Evolutionary conservation across 2,888 invertebrate species (phyloP).

Genomic region (Tholera decimalis): DNA sequence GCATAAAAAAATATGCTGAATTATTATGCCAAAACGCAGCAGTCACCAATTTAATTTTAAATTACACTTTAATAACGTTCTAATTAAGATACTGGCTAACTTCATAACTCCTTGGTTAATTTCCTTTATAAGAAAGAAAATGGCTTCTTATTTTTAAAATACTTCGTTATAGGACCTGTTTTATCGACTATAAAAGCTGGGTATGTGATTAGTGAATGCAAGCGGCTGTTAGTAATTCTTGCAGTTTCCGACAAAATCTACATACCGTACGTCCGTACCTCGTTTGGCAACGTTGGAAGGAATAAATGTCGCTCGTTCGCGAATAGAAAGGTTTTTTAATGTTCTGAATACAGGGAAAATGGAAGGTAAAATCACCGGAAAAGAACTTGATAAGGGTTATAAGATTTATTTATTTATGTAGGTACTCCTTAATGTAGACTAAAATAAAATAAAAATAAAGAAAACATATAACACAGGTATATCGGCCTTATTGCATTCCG

Average conservation of each 20-base stretch:
- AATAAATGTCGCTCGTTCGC: constrained; percentile 57
- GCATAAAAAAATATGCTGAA: constrained; percentile 5
- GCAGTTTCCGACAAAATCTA: constrained; percentile 64
- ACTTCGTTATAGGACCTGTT: constrained; percentile 10
- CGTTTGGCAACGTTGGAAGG: constrained; percentile 57
- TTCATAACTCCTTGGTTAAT: constrained; percentile 12
- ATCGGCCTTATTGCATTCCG: too few relatives aligned
- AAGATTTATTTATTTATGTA: too few relatives aligned
- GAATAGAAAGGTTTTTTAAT: constrained; percentile 47
- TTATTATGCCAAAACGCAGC: background rate
- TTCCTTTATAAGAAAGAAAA: constrained; percentile 10
- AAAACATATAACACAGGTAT: too few relatives aligned
- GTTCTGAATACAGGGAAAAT: constrained; percentile 21
- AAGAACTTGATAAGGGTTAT: too few relatives aligned
- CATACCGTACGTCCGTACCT: constrained; percentile 64
- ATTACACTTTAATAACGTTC: background rate
- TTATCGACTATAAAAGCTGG: constrained; percentile 35
- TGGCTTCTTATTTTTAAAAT: constrained; percentile 20
- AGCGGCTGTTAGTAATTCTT: constrained; percentile 59
- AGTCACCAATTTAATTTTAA: background rate
- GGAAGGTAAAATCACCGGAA: background rate
- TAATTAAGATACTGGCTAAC: constrained; percentile 16
- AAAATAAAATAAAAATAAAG: too few relatives aligned
- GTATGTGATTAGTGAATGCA: constrained; percentile 62
- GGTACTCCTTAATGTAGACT: too few relatives aligned